These are phyloP conservation scores for Cinclus mexicanus DNA, from an alignment of 2,113 vertebrate genomes.

Conservation along the genomic window DNA sequence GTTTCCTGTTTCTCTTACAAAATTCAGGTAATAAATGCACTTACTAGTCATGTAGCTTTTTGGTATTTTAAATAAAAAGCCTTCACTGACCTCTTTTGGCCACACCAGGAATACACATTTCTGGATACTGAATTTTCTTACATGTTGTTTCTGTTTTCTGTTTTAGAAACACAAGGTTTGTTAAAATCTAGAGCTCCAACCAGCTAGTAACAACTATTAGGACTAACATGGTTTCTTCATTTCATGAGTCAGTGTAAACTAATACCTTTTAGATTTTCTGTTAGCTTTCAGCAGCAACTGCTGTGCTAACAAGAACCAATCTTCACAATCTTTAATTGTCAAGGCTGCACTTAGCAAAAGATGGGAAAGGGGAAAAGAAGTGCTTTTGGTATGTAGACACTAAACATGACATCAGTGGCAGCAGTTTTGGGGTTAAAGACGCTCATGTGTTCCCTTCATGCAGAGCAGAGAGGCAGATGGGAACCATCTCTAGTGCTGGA, in stretches of 20 bases:
- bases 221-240: background rate
- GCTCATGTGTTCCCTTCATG: background rate
- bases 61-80: background rate
- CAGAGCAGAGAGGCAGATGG: background rate
- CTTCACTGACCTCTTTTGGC: conserved; percentile 62
- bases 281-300: background rate
- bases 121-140: background rate
- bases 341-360: background rate
- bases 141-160: background rate
- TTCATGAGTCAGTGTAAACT: background rate
- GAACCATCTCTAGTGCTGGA: rapidly evolving
- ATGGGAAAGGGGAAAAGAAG: background rate
- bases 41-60: background rate
- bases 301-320: background rate
- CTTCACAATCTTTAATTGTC: background rate
- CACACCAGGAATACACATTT: background rate
- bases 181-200: background rate
- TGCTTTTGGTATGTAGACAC: background rate
- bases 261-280: background rate
- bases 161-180: background rate
- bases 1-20: background rate
- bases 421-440: background rate
- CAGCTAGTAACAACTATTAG: background rate
- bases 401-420: background rate
- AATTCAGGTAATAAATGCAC: background rate